Evolutionary conservation across 37 sponge, comb jelly and placozoan genomes (phyloP).

Genomic region (Aplysina aerophoba): DNA sequence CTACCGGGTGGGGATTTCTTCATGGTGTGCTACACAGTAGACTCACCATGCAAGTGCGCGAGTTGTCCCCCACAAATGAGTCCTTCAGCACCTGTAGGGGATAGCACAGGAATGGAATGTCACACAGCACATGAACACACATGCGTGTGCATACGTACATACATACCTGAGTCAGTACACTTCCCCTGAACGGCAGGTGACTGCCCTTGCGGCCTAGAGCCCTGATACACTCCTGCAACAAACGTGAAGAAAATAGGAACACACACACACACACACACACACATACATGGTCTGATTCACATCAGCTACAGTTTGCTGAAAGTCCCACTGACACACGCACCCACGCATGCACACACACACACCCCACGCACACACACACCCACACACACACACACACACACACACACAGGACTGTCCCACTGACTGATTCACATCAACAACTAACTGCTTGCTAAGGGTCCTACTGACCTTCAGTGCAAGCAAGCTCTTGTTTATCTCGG

Average conservation of each 20-base stretch:
- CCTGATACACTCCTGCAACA: constrained; percentile 93
- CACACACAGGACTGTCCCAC: too few relatives aligned
- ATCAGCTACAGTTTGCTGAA: too few relatives aligned
- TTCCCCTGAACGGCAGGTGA: constrained; percentile 95
- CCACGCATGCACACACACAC: background rate
- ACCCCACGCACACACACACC: background rate
- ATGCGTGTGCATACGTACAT: background rate
- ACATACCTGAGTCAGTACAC: constrained; percentile 92
- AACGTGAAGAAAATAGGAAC: background rate
- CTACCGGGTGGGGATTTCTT: too few relatives aligned
- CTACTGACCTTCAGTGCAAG: constrained; percentile 87
- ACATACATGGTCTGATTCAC: background rate
- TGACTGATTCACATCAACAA: too few relatives aligned
- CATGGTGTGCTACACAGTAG: background rate
- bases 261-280: background rate
- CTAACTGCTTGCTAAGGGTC: background rate
- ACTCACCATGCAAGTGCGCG: constrained; percentile 97
- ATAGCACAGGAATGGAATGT: background rate
- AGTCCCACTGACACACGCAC: too few relatives aligned
- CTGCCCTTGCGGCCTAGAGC: constrained; percentile 92
- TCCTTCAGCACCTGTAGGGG: constrained; percentile 86
- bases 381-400: constrained; percentile 5
- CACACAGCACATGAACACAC: background rate
- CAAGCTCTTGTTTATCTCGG: constrained; percentile 97
- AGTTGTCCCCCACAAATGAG: constrained; percentile 95